Evolutionary conservation across 2,113 vertebrate species (phyloP).

Genomic region (Hystrix cristata): DNA sequence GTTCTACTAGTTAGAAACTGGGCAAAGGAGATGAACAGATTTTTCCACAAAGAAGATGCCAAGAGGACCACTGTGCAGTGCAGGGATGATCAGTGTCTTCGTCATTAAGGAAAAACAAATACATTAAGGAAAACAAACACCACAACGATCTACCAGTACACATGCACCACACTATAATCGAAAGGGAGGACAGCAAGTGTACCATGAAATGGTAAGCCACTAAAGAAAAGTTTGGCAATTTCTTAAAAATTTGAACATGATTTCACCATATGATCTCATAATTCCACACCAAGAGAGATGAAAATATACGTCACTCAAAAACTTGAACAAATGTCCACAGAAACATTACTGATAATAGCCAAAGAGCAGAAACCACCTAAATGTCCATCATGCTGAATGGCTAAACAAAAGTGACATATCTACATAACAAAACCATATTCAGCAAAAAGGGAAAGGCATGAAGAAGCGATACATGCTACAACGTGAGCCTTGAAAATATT

Average conservation of each 20-base stretch:
- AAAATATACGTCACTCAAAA: background rate
- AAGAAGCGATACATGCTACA: background rate
- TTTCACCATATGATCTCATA: background rate
- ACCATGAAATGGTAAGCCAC: background rate
- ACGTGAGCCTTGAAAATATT: background rate
- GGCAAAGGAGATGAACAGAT: background rate
- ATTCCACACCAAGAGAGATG: background rate
- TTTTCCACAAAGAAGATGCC: background rate
- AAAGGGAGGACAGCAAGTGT: background rate
- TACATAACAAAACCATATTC: background rate
- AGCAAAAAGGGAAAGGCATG: background rate
- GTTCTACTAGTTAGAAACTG: background rate
- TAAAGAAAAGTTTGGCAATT: background rate
- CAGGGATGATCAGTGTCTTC: background rate
- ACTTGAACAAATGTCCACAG: background rate
- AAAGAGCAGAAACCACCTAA: constrained; percentile 13
- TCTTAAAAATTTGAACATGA: background rate
- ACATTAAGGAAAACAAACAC: background rate
- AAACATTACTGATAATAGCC: background rate
- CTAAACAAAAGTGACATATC: background rate
- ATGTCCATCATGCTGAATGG: background rate
- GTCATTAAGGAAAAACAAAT: background rate
- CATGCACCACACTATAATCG: background rate
- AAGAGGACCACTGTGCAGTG: background rate
- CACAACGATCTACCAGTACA: background rate